Conservation (phyloP, 2,797 vertebrate species). For the Hyperoplus lanceolatus region DNA sequence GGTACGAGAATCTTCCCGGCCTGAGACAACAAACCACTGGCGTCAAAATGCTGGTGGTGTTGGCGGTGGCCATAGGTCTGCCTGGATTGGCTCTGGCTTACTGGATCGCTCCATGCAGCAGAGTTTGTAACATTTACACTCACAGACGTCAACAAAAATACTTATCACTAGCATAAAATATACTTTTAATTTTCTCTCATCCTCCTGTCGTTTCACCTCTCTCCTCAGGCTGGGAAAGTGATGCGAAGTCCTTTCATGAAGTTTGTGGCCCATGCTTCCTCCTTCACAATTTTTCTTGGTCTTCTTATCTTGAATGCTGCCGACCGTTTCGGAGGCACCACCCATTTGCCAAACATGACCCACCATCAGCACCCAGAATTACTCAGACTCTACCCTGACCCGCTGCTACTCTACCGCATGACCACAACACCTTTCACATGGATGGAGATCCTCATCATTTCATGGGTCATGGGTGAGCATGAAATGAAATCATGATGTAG, state of each 20-base stretch:
- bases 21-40: conserved; percentile 96
- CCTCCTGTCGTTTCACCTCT: background rate
- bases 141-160: background rate
- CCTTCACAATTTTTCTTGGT: conserved; percentile 97
- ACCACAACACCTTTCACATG: conserved; percentile 97
- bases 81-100: conserved; percentile 94
- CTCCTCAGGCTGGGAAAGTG: conserved; percentile 92
- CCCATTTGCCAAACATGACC: conserved; percentile 93
- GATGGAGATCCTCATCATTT: conserved; percentile 99
- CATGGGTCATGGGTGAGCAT: conserved; percentile 95
- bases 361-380: conserved; percentile 76
- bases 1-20: conserved; percentile 96
- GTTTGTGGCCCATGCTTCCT: conserved; percentile 97
- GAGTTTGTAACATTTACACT: conserved; percentile 83
- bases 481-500: background rate
- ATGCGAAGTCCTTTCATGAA: conserved; percentile 99
- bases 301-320: conserved; percentile 98
- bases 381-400: conserved; percentile 60
- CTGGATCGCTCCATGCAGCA: conserved; percentile 95
- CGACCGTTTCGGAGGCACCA: conserved; percentile 95
- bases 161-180: background rate
- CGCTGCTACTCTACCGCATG: conserved; percentile 93
- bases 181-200: background rate
- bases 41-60: conserved; percentile 94
- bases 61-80: conserved; percentile 92